These are phyloP conservation scores for Dendrolimus kikuchii DNA, from an alignment of 1,140 invertebrate species.

Conservation along the genomic window DNA sequence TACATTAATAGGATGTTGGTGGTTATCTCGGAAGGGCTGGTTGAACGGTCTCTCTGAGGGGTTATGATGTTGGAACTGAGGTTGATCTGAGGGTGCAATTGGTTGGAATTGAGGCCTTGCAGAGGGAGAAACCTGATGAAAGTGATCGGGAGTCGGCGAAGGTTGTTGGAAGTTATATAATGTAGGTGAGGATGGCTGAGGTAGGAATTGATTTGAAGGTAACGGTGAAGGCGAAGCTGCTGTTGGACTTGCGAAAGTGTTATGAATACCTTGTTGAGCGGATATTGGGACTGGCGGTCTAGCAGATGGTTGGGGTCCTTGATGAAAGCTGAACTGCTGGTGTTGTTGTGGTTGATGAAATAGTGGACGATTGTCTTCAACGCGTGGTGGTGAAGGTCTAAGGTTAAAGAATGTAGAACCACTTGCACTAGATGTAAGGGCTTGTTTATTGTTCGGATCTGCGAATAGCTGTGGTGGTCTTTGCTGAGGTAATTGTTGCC, in stretches of 20 bases:
- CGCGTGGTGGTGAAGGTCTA: conserved; percentile 66
- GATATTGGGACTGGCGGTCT: conserved; percentile 35
- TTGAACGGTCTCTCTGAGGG: conserved; percentile 36
- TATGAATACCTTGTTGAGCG: conserved; percentile 33
- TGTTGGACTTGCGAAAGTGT: conserved; percentile 33
- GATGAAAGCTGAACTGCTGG: conserved; percentile 59
- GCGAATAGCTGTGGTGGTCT: conserved; percentile 42
- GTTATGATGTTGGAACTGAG: conserved; percentile 31
- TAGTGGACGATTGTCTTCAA: conserved; percentile 55
- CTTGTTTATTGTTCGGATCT: conserved; percentile 50
- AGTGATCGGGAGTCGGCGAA: conserved; percentile 39
- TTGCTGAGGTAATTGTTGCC: conserved; percentile 51
- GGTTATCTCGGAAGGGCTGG: conserved; percentile 43
- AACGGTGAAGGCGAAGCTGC: conserved; percentile 46
- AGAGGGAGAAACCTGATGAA: conserved; percentile 15
- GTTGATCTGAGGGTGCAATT: conserved; percentile 24
- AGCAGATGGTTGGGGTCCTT: conserved; percentile 37
- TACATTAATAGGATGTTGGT: conserved; percentile 52
- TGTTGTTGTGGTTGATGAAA: conserved; percentile 56
- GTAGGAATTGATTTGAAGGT: conserved; percentile 49
- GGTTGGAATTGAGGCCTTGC: conserved; percentile 6
- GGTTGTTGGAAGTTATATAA: conserved; percentile 57
- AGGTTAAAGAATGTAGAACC: conserved; percentile 61
- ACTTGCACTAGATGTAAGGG: conserved; percentile 34
- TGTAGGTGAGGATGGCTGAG: conserved; percentile 58